Evolutionary conservation across 2,797 vertebrate genomes (phyloP).

Genomic region (Arrhamphus sclerolepis): DNA sequence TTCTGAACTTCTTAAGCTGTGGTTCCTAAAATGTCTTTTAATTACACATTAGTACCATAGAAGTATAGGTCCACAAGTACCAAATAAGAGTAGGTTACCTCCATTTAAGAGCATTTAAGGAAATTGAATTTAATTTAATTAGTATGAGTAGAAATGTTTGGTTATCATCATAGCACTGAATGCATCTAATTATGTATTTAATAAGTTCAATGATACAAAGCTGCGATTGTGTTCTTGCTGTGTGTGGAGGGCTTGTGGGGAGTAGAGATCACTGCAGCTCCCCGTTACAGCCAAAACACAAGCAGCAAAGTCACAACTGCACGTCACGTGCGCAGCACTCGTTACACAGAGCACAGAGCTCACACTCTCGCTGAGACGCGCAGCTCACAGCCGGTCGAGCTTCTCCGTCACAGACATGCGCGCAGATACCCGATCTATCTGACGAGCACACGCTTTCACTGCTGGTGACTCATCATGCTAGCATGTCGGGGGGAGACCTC

Average conservation of each 20-base stretch:
- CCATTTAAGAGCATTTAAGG: constrained; percentile 2
- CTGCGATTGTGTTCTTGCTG: background rate
- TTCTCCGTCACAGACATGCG: background rate
- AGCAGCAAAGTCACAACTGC: background rate
- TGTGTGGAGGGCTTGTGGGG: too few relatives aligned
- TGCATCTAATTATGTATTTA: constrained; percentile 20
- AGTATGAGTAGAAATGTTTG: background rate
- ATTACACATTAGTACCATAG: too few relatives aligned
- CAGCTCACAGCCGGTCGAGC: constrained; percentile 19
- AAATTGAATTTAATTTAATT: background rate
- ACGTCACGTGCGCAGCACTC: constrained; percentile 6
- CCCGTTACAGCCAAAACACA: constrained; percentile 10
- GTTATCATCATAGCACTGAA: background rate
- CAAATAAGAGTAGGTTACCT: background rate
- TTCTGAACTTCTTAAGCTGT: too few relatives aligned
- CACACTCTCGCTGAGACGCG: constrained; percentile 11
- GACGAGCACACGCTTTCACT: constrained; percentile 11
- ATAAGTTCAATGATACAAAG: constrained; percentile 1
- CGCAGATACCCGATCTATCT: constrained; percentile 18
- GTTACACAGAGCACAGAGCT: constrained; percentile 20
- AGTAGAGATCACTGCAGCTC: background rate
- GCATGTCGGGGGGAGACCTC: constrained; percentile 27
- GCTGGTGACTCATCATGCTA: constrained; percentile 30
- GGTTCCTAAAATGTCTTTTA: too few relatives aligned
- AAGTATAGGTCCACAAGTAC: too few relatives aligned